Evolutionary conservation across 2,888 invertebrate species (phyloP), one percentile per base, ranked within the genome.

Genomic region (Rhamnusium bicolor): DNA sequence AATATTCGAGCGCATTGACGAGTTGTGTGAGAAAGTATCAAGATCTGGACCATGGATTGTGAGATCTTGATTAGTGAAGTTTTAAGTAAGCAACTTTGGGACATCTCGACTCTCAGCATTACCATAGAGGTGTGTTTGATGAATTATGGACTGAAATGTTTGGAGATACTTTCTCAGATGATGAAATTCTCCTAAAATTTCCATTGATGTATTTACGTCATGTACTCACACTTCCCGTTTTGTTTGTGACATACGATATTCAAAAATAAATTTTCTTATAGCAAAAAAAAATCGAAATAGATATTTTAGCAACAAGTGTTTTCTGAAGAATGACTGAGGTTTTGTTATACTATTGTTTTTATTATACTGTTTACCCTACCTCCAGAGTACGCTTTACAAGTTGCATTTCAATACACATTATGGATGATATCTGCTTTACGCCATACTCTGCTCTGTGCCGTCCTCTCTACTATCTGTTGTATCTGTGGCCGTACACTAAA

Each of bases 301-400:
- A 49, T 18, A 49, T 49, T 49, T 49, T 49, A 16, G 4, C 49
- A 49, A 49, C 14, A 49, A 49, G 16, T 18, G 16, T 49, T 49
- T 49, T 49, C 49, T 49, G 16, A 49, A 1, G 18, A 49, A 49
- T 49, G 14, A 46, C 7, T 2, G 46, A 2, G 46, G 46, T 46
- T 46, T 46, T 46, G 46, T 46, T 46, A 46, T 49, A 49, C 49
- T 49, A 49, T 49, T 49, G 18, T 16, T 49, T 49, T 49, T 49
- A 49, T 49, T 49, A 49, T 49, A 49, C 18, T 49, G 49, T 49
- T 49, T 49, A 2, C 4, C 49, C 19, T 14, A 16, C 6, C 47
- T 49, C 49, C 16, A 49, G 49, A 49, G 10, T 49, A 49, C 18
- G 18, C 19, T 18, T 8, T 16, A 1, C 49, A 49, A 49, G 18